Evolutionary conservation across 92 coral and sea anemone genomes (phyloP), one percentile per base, ranked within the genome.

Genomic region (Isaurus tuberculatus): DNA sequence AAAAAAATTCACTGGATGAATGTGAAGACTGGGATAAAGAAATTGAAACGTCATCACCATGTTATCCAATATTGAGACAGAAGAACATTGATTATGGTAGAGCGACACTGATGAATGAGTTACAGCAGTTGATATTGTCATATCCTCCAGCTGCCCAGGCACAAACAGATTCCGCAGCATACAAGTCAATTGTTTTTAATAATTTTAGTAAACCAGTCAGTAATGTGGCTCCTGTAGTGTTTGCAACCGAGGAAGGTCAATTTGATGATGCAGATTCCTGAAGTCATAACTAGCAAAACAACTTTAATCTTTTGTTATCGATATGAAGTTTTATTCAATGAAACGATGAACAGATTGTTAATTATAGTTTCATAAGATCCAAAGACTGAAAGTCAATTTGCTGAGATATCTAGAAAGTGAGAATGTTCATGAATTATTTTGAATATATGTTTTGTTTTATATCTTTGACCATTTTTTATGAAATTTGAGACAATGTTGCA

Each of bases 91-190:
- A 57, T 58, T 49, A 15, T 25, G 33, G 13, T 0, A 77, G 36
- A 36, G 28, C 36, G 31, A 77, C 67, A 17, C 49, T 57, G 0
- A 33, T 58, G 34, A 40, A 77, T 3, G 70, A 77, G 70, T 33
- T 77, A 36, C 82, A 77, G 29, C 82, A 77, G 49, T 34, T 77
- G 10, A 77, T 77, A 32, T 77, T 5, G 23, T 77, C 82, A 0
- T 77, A 77, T 61, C 82, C 82, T 2, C 82, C 82, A 57, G 82
- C 82, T 11, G 34, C 51, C 16, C 82, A 77, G 22, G 82, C 82
- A 33, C 32, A 2, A 13, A 77, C 82, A 2, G 29, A 64, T 19
- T 77, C 69, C n/a, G 82, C 70, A 0, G 32, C 82, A 13, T 77
- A 77, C 55, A 77, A 77, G 82, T 77, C 82, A 34, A 70, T 77